Conservation (phyloP, 1,140 invertebrate species). For the Eulimnadia texana region DNA sequence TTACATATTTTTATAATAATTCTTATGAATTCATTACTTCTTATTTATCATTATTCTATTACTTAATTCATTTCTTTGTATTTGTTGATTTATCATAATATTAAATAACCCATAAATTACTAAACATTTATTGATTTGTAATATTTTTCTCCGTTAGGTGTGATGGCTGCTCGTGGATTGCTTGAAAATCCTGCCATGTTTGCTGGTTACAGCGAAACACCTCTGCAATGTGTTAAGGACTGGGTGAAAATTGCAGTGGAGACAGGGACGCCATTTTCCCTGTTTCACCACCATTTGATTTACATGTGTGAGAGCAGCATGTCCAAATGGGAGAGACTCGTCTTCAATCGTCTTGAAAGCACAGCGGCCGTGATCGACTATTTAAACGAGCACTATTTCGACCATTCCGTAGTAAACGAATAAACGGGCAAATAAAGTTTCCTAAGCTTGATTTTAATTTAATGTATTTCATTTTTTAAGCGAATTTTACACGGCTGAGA, state of each 20-base stretch:
- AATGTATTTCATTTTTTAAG: slow-evolving; percentile 4
- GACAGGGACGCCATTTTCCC: slow-evolving; percentile 50
- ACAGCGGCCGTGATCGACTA: slow-evolving; percentile 54
- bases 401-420: too few relatives aligned
- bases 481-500: background rate
- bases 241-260: slow-evolving; percentile 62
- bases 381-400: slow-evolving; percentile 39
- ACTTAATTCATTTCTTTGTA: too few relatives aligned
- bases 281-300: slow-evolving; percentile 83
- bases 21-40: too few relatives aligned
- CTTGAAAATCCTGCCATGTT: slow-evolving; percentile 84
- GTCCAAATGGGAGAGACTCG: slow-evolving; percentile 45
- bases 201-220: slow-evolving; percentile 48
- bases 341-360: slow-evolving; percentile 61
- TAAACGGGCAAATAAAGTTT: too few relatives aligned
- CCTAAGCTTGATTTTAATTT: too few relatives aligned
- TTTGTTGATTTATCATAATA: too few relatives aligned
- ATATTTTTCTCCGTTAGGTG: slow-evolving; percentile 35
- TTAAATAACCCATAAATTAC: too few relatives aligned
- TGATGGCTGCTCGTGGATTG: slow-evolving; percentile 80
- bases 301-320: slow-evolving; percentile 80
- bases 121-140: slow-evolving; percentile 1
- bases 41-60: too few relatives aligned
- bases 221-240: slow-evolving; percentile 59
- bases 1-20: too few relatives aligned